Evolutionary conservation across 2,113 vertebrate species (phyloP), one percentile per base, ranked within the genome.

Genomic region (Atractosteus spatula): DNA sequence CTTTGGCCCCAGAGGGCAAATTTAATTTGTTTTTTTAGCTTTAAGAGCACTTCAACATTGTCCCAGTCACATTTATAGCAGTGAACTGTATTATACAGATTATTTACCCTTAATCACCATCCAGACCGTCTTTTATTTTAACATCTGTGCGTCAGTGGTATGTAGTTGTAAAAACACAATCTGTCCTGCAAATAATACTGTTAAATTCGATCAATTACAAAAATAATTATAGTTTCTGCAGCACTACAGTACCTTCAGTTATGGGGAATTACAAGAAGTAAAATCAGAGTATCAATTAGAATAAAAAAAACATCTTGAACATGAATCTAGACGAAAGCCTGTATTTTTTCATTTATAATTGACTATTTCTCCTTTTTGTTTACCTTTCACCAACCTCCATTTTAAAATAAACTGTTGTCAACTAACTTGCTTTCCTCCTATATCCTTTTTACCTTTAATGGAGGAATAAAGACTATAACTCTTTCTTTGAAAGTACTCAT

Each of bases 161-260:
- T 77, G 70, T 72, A 64, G 78, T 81, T 67, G 77, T 87, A 84
- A 81, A 86, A 83, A 81, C 83, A 79, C 89, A 91, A 64, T 87
- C 90, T 90, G 89, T 79, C 83, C 76, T 62, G 73, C 73, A 85
- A 85, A 88, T 89, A 89, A 83, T 80, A 84, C 83, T 86, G 85
- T 89, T 85, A 89, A 88, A 87, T 87, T 84, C 67, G 29, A 73
- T 84, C 83, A 89, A 90, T 89, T 87, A 88, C 79, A 74, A 87
- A 77, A 69, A 63, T 75, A 82, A 75, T 11, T 13, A 59, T 59
- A 8, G 7, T 59, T 4, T 59, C 3, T 59, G 56, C n/a, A 12
- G 56, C 7, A 59, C 7, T 59, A 12, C 47, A 7, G 47, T 51
- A 51, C 10, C 1, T 51, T 51, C 47, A 51, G 47, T 51, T 7